A percentile compares a stretch with the other conserved stretches of the same genome.
These are phyloP conservation scores for Alexandromys oeconomus DNA, from an alignment of 2,797 vertebrate genomes.

Conservation along the genomic window DNA sequence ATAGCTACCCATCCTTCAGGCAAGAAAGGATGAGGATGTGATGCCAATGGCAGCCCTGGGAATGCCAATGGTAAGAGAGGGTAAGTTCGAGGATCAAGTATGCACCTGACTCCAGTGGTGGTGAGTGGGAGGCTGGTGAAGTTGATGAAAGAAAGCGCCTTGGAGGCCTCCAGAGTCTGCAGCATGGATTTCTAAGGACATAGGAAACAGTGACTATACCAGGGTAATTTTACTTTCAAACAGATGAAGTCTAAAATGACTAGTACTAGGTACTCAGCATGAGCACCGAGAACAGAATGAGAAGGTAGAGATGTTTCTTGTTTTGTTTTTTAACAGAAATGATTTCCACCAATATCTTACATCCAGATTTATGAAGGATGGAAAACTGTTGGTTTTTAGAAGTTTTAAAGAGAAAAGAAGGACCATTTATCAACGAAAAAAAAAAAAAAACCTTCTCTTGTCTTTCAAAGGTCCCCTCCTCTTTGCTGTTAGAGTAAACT, in stretches of 20 bases:
- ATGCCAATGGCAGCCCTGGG: not conserved
- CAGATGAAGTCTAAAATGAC: not conserved
- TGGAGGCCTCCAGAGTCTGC: not conserved
- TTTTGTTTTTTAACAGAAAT: not conserved
- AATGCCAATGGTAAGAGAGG: not conserved
- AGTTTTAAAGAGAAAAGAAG: constrained; percentile 29
- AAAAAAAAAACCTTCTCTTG: not conserved
- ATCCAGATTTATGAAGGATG: not conserved
- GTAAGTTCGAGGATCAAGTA: not conserved
- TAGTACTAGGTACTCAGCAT: not conserved
- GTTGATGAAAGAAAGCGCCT: no score
- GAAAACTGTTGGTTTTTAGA: not conserved
- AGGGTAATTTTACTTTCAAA: not conserved
- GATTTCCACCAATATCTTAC: not conserved
- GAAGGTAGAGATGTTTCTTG: not conserved
- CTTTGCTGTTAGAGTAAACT: not conserved
- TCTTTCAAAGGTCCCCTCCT: not conserved
- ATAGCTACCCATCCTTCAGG: not conserved
- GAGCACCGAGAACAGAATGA: not conserved
- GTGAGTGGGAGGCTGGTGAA: not conserved
- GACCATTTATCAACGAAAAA: not conserved
- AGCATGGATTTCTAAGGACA: not conserved
- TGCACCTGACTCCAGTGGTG: not conserved
- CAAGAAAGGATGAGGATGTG: not conserved
- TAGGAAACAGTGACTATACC: not conserved